These are phyloP conservation scores for Epinephelus malabaricus DNA, from an alignment of 2,797 vertebrate genomes.

Conservation along the genomic window DNA sequence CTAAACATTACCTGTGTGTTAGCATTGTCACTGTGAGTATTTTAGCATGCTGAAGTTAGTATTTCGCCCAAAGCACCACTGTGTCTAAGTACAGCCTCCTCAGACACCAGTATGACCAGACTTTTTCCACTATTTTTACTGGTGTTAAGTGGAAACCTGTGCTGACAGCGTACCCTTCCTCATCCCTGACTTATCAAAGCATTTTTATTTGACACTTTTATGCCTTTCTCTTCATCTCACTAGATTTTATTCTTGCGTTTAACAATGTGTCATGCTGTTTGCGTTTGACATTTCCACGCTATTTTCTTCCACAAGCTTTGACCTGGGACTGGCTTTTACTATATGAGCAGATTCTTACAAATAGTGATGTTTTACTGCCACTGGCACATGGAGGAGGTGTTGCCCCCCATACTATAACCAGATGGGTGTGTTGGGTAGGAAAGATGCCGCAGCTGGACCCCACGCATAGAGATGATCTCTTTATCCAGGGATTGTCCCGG, in stretches of 20 bases:
- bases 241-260: constrained; percentile 31
- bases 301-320: constrained; percentile 12
- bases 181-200: constrained; percentile 22
- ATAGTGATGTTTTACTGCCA: constrained; percentile 43
- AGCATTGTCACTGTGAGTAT: neutral
- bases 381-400: constrained; percentile 37
- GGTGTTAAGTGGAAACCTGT: constrained; percentile 13
- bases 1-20: neutral
- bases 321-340: constrained; percentile 15
- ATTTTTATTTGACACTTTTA: constrained; percentile 58
- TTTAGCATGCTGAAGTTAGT: neutral
- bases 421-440: constrained; percentile 47
- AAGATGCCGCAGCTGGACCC: constrained; percentile 51
- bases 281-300: constrained; percentile 8
- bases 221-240: constrained; percentile 15
- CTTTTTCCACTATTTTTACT: neutral
- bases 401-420: constrained; percentile 41
- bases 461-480: constrained; percentile 60
- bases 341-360: constrained; percentile 51
- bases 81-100: neutral
- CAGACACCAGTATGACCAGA: neutral
- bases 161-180: neutral
- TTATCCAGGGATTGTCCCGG: constrained; percentile 58
- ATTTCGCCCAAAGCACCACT: neutral
- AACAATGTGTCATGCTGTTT: constrained; percentile 34